Base-by-base conservation (phyloP, 2,888 invertebrate species). In the Apodemia hepburni region DNA sequence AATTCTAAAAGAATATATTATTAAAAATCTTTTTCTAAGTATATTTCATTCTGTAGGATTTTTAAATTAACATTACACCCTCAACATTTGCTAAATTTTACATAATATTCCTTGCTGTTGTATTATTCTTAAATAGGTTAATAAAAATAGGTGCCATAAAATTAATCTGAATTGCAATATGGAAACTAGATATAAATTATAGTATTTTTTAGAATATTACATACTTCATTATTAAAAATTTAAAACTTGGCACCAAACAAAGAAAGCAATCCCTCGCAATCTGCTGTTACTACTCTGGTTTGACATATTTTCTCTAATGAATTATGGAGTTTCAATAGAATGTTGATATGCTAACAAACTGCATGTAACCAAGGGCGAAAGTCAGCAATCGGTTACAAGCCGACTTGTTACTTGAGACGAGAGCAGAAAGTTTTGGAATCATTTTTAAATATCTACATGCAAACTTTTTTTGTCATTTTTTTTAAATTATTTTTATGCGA, bases 361-460 rank as follows among this genome's bases (percentile, higher is more conserved):
- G 89, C 87, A 79, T 87, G 89, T 89, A 91, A 89, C 89, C 88
- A 85, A 91, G 87, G 83, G 84, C 73, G 68, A 64, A 57, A 45
- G 47, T 59, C 61, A 64, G 83, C 80, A 68, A 84, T 91, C 87
- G 79, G 88, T 88, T 88, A 87, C 89, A 89, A 79, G 80, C 87
- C 71, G 71, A 85, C 81, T 89, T 90, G 87, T 80, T 70, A 64
- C 71, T 74, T 72, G 77, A 81, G 76, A 71, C 70, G 85, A 86
- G 86, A 82, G 82, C 79, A 73, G 35, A 68, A 70, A 71, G 68
- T 73, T 74, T 75, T 73, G 61, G 66, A 72, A 68, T 73, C 77
- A 68, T 68, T 15, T 72, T 71, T 63, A 69, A 69, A 71, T 70
- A 72, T 75, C 77, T 80, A 78, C 77, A 75, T 75, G 73, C 71